phyloP scores from a whole-genome alignment of 2,113 vertebrate genomes.

The Catharus bicknelli region DNA sequence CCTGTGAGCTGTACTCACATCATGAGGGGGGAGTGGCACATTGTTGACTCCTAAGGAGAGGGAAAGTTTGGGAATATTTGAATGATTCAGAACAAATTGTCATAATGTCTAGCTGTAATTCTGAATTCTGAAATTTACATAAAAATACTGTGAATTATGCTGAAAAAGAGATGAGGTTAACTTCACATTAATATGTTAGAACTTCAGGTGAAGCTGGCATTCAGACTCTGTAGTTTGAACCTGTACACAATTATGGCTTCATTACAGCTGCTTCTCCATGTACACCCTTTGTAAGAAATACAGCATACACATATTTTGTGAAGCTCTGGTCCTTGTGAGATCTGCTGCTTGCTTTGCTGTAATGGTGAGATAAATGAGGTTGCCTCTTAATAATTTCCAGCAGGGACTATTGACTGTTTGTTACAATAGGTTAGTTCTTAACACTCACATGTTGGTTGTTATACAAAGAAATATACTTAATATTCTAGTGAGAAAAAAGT shows the following conservation, averaged over 20 bases:
- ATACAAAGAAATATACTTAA: not conserved
- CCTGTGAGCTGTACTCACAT: not conserved
- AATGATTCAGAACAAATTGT: not conserved
- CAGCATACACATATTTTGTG: not conserved
- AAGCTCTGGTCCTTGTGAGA: not conserved
- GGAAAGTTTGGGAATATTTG: not conserved
- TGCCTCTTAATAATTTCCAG: not conserved
- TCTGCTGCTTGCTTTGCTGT: not conserved
- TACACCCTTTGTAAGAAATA: not conserved
- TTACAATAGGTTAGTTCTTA: not conserved
- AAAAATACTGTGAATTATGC: not conserved
- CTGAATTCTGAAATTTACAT: not conserved
- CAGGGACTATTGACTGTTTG: not conserved
- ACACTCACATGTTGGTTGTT: rapidly evolving
- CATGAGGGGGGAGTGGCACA: not conserved
- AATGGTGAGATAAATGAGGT: not conserved
- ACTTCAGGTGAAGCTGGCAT: not conserved
- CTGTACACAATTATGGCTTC: not conserved
- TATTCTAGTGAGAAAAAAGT: not conserved
- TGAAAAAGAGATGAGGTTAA: not conserved
- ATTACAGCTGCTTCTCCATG: not conserved
- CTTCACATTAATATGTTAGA: not conserved
- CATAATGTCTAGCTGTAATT: not conserved
- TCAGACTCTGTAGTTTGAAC: not conserved
- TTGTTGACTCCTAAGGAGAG: not conserved